Base-by-base conservation (phyloP, 2,113 vertebrate genomes). In the Mionectes macconnelli region DNA sequence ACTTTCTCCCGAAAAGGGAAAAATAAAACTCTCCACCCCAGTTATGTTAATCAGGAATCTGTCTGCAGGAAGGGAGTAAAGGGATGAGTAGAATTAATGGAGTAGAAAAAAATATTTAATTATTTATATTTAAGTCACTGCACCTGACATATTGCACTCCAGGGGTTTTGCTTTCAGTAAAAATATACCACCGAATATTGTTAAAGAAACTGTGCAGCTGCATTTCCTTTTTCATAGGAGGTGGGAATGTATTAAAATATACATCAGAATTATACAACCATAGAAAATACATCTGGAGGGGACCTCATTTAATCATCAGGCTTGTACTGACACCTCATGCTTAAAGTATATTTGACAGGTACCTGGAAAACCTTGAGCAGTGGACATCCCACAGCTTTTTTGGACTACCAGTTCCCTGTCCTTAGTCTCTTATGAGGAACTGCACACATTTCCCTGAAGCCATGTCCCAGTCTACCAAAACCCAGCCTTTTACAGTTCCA, bases 31-130 rank as follows among this genome's bases (percentile, higher is more conserved):
- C 52, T 70, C 31, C 0, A 0, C 20, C 93, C 40, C 66, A 75
- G 31, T 91, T 96, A 89, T 66, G 66, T 78, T 91, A 88, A 92
- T 90, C 23, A 78, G 19, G 44, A 55, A 80, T 88, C 59, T 83
- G 7, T 81, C 44, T 89, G 53, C 57, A 79, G 45, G 57, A 87
- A 42, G 37, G 33, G 37, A 89, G 49, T 67, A 78, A 89, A 87
- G 40, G 44, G 6, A 44, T 84, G 57, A 68, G 44, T 44, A 83
- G 84, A 92, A 92, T 79, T 87, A 95, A 91, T 73, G 77, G 70
- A 76, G 57, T 15, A 87, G 56, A 57, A 96, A 84, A 94, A 76
- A 42, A 0, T 3, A 10, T 63, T 91, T 55, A 49, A 52, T 93
- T 91, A 79, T 78, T 91, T 73, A 62, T 91, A 40, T 87, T 57